Percentiles rank a stretch among this genome's conserved stretches.
These are phyloP conservation scores for Phengaris arion DNA, from an alignment of 2,888 invertebrate genomes.

Conservation along the genomic window DNA sequence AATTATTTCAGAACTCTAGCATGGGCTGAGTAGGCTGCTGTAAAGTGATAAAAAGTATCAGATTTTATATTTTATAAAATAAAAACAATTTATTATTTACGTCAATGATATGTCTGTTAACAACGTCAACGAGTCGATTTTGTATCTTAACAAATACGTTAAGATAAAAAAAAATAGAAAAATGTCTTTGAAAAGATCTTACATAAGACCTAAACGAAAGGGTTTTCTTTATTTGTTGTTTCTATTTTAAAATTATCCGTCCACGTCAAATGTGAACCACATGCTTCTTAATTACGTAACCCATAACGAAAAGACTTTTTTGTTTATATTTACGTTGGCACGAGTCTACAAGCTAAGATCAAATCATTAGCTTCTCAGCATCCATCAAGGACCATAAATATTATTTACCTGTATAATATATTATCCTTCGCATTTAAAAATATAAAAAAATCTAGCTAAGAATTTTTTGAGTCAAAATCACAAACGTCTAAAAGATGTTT, in stretches of 20 bases:
- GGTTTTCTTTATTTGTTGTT: conserved; percentile 20
- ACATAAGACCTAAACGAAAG: conserved; percentile 5
- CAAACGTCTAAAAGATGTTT: too few relatives aligned
- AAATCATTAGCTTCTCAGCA: conserved; percentile 41
- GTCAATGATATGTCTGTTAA: too few relatives aligned
- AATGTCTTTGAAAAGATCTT: background rate
- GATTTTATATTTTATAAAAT: too few relatives aligned
- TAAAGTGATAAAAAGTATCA: too few relatives aligned
- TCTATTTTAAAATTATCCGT: conserved; percentile 35
- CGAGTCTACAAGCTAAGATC: conserved; percentile 40
- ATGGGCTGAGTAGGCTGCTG: too few relatives aligned
- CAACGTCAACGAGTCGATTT: background rate
- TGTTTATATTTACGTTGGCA: conserved; percentile 52
- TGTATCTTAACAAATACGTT: too few relatives aligned
- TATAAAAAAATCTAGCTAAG: too few relatives aligned
- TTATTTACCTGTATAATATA: conserved; percentile 26
- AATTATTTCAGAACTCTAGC: too few relatives aligned
- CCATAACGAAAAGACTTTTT: conserved; percentile 44
- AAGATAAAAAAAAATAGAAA: background rate
- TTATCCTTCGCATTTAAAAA: too few relatives aligned
- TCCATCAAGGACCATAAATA: conserved; percentile 36
- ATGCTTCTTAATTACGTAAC: conserved; percentile 48
- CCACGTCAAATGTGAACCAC: conserved; percentile 43
- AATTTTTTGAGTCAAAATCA: too few relatives aligned
- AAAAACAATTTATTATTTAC: too few relatives aligned